A percentile compares a stretch with the other conserved stretches of the same genome.
phyloP scores from a whole-genome alignment of 2,797 vertebrate genomes.

The Cyprinella venusta region DNA sequence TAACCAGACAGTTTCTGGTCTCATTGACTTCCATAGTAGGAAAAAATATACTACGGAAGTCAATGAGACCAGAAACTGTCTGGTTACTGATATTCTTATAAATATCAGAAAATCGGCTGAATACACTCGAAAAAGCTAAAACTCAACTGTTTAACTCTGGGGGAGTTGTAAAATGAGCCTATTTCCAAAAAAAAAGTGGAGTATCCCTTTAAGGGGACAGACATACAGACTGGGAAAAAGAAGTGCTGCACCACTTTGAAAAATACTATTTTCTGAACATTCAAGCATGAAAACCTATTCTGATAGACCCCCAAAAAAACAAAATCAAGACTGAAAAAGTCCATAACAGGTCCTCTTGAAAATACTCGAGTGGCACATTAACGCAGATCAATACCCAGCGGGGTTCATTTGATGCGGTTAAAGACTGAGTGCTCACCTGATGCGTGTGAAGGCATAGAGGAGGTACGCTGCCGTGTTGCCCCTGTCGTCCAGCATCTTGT shows the following conservation, averaged over 20 bases:
- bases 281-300: background rate
- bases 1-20: no score
- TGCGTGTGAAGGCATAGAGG: conserved; percentile 95
- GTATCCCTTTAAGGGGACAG: background rate
- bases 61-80: no score
- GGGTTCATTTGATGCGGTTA: background rate
- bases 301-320: background rate
- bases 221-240: no score
- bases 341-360: background rate
- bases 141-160: no score
- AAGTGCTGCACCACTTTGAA: background rate
- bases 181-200: no score
- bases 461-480: conserved; percentile 97
- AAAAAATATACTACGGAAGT: no score
- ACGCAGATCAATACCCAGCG: background rate
- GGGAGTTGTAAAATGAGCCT: no score
- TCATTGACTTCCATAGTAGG: no score
- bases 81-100: no score
- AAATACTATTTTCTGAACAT: background rate
- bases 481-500: conserved; percentile 98
- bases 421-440: conserved; percentile 78
- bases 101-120: no score
- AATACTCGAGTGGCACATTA: background rate
- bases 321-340: background rate
- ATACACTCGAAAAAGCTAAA: no score